These are phyloP conservation scores for Tamandua tetradactyla DNA, from an alignment of 2,797 vertebrate genomes.

Conservation along the genomic window DNA sequence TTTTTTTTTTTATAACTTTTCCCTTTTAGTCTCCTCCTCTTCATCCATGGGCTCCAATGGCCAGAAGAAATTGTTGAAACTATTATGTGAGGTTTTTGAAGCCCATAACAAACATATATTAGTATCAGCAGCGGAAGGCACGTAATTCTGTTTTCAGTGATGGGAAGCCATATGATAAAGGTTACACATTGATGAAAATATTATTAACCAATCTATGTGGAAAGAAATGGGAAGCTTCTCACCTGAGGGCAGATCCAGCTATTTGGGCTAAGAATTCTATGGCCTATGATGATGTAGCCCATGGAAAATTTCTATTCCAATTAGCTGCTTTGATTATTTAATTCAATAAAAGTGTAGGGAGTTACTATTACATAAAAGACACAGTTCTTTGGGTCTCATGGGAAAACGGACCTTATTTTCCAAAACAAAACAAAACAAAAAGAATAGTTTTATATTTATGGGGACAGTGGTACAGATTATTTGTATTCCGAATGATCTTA, in stretches of 20 bases:
- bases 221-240: constrained; percentile 5
- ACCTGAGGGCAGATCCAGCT: neutral
- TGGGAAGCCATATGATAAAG: constrained; percentile 9
- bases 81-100: constrained; percentile 52
- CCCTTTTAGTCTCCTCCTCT: constrained; percentile 47
- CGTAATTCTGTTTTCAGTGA: constrained; percentile 49
- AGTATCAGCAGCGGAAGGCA: constrained; percentile 16
- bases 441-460: constrained; percentile 34
- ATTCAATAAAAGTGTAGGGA: constrained; percentile 33
- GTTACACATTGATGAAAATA: constrained; percentile 35
- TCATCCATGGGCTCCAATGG: constrained; percentile 29
- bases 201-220: neutral
- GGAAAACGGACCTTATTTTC: constrained; percentile 28
- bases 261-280: neutral
- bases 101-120: constrained; percentile 33
- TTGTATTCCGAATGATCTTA: constrained; percentile 7
- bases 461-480: neutral
- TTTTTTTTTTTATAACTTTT: neutral
- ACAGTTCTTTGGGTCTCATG: neutral
- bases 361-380: neutral
- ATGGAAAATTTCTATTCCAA: constrained; percentile 52
- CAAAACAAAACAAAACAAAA: constrained; percentile 45
- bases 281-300: neutral
- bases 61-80: neutral
- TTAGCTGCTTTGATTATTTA: constrained; percentile 23